Conservation (phyloP, 2,888 invertebrate genomes). For the Arrhopalites spinosus region DNA sequence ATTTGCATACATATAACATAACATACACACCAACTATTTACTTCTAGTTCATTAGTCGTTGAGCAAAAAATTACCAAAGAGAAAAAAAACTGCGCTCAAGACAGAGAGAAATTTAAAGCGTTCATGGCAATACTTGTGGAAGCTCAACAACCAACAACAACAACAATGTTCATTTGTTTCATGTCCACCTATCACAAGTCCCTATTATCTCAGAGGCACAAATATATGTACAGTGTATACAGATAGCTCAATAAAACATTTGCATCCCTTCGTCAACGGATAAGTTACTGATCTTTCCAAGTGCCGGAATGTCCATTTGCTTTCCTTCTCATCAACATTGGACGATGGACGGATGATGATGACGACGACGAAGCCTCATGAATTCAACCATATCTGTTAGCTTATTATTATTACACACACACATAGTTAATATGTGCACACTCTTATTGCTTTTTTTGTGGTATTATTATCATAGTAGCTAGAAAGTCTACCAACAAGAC, state of each 20-base stretch:
- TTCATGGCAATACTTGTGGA: background rate
- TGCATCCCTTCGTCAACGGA: slow-evolving; percentile 28
- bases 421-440: background rate
- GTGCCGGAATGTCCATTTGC: slow-evolving; percentile 17
- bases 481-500: slow-evolving; percentile 14
- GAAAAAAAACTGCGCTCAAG: background rate
- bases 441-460: background rate
- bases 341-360: background rate
- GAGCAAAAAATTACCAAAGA: slow-evolving; percentile 7
- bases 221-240: background rate
- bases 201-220: slow-evolving; percentile 3
- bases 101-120: background rate
- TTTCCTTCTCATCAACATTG: slow-evolving; percentile 13
- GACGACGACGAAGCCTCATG: background rate
- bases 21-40: background rate
- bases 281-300: slow-evolving; percentile 34
- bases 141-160: background rate
- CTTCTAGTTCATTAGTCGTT: background rate
- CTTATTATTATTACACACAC: background rate
- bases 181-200: slow-evolving; percentile 20
- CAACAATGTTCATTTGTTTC: slow-evolving; percentile 33
- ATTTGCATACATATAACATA: slow-evolving; percentile 26
- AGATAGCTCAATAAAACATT: slow-evolving; percentile 34
- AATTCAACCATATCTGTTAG: background rate
- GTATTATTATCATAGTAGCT: background rate